These are phyloP conservation scores for Allacma fusca DNA, from an alignment of 2,888 invertebrate species.

Conservation along the genomic window DNA sequence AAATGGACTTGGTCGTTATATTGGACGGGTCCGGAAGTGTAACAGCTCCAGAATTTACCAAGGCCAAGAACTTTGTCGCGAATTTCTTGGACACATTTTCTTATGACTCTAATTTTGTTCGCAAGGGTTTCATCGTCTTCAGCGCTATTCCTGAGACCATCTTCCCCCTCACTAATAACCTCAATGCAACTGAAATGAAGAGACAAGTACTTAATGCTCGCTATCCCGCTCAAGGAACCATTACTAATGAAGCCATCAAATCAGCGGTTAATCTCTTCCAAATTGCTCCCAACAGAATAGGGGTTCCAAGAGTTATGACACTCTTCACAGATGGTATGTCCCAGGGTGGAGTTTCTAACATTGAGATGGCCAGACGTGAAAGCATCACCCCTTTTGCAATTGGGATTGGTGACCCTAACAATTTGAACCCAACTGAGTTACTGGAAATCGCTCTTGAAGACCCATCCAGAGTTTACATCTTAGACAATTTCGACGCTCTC, in stretches of 20 bases:
- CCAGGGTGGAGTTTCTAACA: not conserved
- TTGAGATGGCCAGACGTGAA: not conserved
- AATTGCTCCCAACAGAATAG: not conserved
- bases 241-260: conserved; percentile 41
- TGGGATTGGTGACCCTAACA: too few species aligned
- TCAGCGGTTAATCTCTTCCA: conserved; percentile 31
- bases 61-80: conserved; percentile 44
- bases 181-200: conserved; percentile 21
- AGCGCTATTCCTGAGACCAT: not conserved
- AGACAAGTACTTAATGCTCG: not conserved
- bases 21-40: conserved; percentile 53
- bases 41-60: conserved; percentile 20
- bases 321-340: conserved; percentile 49
- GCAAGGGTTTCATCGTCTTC: conserved; percentile 46
- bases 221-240: conserved; percentile 38
- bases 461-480: too few species aligned
- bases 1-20: conserved; percentile 49
- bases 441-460: too few species aligned
- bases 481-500: too few species aligned
- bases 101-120: conserved; percentile 24
- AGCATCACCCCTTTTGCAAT: conserved; percentile 46
- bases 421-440: too few species aligned
- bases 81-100: conserved; percentile 42
- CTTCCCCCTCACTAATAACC: conserved; percentile 39
- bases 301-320: conserved; percentile 44